Evolutionary conservation across 2,113 vertebrate genomes (phyloP).

Genomic region (human (Homo sapiens)): GRCh38 chr6:64152001-64152500

Average conservation of each 20-base stretch:
- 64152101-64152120: not conserved
- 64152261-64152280: not conserved
- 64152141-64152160: not conserved
- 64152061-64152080: not conserved
- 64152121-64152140: not conserved
- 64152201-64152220: not conserved
- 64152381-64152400: not conserved
- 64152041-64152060: not conserved
- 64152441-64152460: conserved; percentile 54
- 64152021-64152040: not conserved
- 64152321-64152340: not conserved
- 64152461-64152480: not conserved
- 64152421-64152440: conserved; percentile 4
- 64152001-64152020: not conserved
- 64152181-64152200: not conserved
- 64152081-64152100: not conserved
- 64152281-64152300: not conserved
- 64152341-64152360: not conserved
- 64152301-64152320: not conserved
- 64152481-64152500: conserved; percentile 48
- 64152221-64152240: not conserved
- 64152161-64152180: not conserved
- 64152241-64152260: not conserved
- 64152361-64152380: not conserved
- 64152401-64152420: conserved; percentile 11